Evolutionary conservation across 2,888 invertebrate genomes (phyloP), one percentile per base, ranked within the genome.

Genomic region (Agonopterix subpropinquella): DNA sequence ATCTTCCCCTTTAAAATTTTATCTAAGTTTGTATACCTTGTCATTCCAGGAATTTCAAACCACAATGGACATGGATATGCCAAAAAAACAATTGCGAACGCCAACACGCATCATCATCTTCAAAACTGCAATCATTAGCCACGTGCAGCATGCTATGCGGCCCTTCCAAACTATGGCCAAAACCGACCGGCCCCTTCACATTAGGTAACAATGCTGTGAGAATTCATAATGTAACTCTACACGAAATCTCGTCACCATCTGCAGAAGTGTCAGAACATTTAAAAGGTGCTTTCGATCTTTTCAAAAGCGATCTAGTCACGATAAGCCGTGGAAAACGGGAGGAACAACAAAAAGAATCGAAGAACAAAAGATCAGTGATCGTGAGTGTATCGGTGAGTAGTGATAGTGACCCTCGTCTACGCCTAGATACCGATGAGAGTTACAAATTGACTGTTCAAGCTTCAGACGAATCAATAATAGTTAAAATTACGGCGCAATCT

Each of bases 71-170:
- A 8, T 95, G 95, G 92, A 88, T 91, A 36, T 95, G 95, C 71
- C 90, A 92, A 46, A 89, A 86, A 55, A 90, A 92, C 57, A 90
- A 92, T 53, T 95, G 95, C 85, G 92, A 94, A 61, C 90, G 93
- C 41, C 62, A 81, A 44, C 67, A 77, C 15, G 80, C 80, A 37
- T 62, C 80, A 7, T 78, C 85, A 13, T 55, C 70, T 74, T 46
- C 9, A 15, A 64, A 62, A 53, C 89, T 87, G 53, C 92, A 88
- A 61, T 92, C 93, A 5, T 84, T 94, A 58, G 89, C 91, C 42
- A 94, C 94, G 5, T 95, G 95, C 80, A 92, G 92, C 64, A 94
- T 95, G 91, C 88, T 93, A n/a, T 95, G 95, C 76, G 93, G 94
- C 28, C 89, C 91, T 49, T 89, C 90, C 28, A 92, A 94, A 59